phyloP scores from a whole-genome alignment of 2,888 invertebrate genomes.

The Cactoblastis cactorum region DNA sequence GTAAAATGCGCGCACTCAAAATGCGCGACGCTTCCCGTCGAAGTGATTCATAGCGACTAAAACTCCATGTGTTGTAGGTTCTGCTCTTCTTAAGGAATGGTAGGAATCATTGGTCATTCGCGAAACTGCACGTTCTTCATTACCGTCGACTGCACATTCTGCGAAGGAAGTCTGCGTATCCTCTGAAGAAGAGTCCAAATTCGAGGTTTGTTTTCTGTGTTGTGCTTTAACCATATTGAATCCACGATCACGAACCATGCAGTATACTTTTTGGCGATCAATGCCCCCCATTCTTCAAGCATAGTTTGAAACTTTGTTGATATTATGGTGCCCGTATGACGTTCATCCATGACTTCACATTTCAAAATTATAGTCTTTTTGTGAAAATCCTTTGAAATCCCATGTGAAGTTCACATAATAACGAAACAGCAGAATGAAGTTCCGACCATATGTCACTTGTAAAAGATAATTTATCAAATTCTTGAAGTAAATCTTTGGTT shows the following conservation, averaged over 20 bases:
- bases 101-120: too few species aligned
- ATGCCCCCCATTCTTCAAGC: conserved; percentile 21
- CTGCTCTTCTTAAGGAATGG: too few species aligned
- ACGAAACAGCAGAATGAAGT: neutral
- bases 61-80: conserved; percentile 14
- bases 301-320: neutral
- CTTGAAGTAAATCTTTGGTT: neutral
- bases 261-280: conserved; percentile 18
- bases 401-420: neutral
- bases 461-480: neutral
- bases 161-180: too few species aligned
- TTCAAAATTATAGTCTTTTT: neutral
- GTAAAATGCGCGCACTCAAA: conserved; percentile 14
- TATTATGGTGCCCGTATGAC: neutral
- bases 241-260: conserved; percentile 21
- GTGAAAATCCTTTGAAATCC: neutral
- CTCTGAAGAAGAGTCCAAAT: too few species aligned
- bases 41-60: neutral
- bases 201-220: too few species aligned
- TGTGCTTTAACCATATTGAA: conserved; percentile 22
- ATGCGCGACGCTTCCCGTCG: neutral
- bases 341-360: neutral
- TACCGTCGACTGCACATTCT: too few species aligned
- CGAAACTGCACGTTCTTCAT: too few species aligned
- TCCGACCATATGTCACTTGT: neutral